These are phyloP conservation scores for Henricia sp. DNA, from an alignment of 53 echinoderm and acorn worm species.

Conservation along the genomic window DNA sequence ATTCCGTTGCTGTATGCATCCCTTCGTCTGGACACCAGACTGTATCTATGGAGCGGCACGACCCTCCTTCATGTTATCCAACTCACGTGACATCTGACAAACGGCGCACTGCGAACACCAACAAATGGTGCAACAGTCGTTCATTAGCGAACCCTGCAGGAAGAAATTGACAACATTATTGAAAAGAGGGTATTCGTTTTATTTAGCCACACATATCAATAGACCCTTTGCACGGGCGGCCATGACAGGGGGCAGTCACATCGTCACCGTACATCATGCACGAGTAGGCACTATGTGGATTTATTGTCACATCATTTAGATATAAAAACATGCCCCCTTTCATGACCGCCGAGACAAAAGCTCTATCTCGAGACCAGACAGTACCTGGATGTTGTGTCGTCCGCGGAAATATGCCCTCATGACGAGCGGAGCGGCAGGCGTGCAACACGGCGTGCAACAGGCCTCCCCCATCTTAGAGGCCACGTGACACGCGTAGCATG, in stretches of 20 bases:
- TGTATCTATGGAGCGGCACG: slow-evolving; percentile 50
- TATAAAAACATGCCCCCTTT: too few species aligned
- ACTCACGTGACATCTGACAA: slow-evolving; percentile 71
- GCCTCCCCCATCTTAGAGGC: slow-evolving; percentile 72
- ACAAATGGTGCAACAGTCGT: slow-evolving; percentile 45
- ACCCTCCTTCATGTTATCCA: slow-evolving; percentile 63
- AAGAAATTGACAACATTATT: not conserved
- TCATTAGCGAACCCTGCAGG: slow-evolving; percentile 63
- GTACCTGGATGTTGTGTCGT: slow-evolving; percentile 84
- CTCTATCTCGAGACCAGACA: not conserved
- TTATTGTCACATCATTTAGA: too few species aligned
- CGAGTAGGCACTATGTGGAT: too few species aligned
- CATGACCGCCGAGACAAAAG: not conserved
- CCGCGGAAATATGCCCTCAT: slow-evolving; percentile 73
- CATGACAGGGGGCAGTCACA: too few species aligned
- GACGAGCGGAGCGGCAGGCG: slow-evolving; percentile 48
- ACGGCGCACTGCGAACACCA: slow-evolving; percentile 63
- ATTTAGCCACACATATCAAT: not conserved
- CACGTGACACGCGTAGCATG: slow-evolving; percentile 71
- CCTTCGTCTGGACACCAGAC: not conserved
- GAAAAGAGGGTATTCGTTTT: not conserved
- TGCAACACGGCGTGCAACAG: slow-evolving; percentile 75
- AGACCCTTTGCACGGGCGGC: too few species aligned
- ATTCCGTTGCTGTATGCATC: not conserved
- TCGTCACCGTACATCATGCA: too few species aligned